These are phyloP conservation scores for Xestia c-nigrum DNA, from an alignment of 2,888 invertebrate genomes.

Conservation along the genomic window DNA sequence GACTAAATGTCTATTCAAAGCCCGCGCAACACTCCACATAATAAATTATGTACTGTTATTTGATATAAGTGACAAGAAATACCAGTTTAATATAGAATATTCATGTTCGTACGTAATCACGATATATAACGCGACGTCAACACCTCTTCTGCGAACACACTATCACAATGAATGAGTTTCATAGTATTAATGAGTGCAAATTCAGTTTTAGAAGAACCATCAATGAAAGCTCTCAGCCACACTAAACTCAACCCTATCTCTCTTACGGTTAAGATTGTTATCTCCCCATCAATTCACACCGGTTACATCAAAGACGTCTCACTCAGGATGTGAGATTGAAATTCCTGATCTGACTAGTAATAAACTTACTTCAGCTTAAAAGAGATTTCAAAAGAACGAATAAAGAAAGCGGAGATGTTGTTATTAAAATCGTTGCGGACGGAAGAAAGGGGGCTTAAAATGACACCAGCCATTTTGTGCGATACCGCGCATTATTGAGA, in stretches of 20 bases:
- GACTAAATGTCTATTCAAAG: constrained; percentile 49
- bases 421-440: constrained; percentile 84
- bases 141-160: constrained; percentile 57
- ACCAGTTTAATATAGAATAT: constrained; percentile 49
- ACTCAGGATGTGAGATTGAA: constrained; percentile 89
- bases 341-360: constrained; percentile 90
- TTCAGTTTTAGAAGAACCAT: constrained; percentile 66
- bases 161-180: constrained; percentile 69
- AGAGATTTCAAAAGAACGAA: constrained; percentile 87
- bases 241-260: constrained; percentile 68
- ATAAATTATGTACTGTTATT: constrained; percentile 50
- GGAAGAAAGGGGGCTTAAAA: constrained; percentile 82
- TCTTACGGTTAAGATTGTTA: constrained; percentile 65
- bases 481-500: constrained; percentile 67
- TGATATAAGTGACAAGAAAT: constrained; percentile 53
- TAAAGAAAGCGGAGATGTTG: constrained; percentile 85
- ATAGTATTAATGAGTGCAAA: constrained; percentile 70
- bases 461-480: constrained; percentile 78
- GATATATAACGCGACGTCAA: constrained; percentile 63
- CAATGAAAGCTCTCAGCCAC: constrained; percentile 62
- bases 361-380: constrained; percentile 86
- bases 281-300: constrained; percentile 63
- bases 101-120: constrained; percentile 56
- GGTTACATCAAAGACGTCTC: constrained; percentile 85
- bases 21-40: constrained; percentile 27